Conservation (phyloP, 2,113 vertebrate genomes). For the Pituophis catenifer region DNA sequence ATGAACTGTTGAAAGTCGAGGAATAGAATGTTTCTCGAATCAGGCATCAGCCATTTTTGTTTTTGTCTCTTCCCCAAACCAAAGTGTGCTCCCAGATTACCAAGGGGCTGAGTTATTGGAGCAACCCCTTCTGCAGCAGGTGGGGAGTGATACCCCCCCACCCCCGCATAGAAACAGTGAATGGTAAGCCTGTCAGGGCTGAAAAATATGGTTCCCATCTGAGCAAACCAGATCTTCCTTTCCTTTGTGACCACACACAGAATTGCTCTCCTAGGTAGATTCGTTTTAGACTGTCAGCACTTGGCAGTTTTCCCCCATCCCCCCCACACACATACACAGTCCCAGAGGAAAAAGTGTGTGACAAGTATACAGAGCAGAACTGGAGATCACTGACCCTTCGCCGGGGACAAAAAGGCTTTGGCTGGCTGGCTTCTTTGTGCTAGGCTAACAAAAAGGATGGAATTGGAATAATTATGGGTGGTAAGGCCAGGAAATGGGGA, state of each 20-base stretch:
- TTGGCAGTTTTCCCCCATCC: background rate
- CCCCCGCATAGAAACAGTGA: background rate
- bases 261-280: constrained; percentile 1
- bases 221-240: background rate
- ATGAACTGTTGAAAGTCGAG: background rate
- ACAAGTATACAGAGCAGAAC: constrained; percentile 18
- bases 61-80: background rate
- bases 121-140: background rate
- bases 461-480: background rate
- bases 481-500: background rate
- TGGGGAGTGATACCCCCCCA: background rate
- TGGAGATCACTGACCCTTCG: background rate
- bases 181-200: background rate
- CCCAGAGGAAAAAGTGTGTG: background rate
- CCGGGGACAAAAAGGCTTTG: constrained; percentile 6
- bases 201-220: background rate
- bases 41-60: background rate
- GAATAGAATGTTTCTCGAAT: background rate
- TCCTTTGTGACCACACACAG: background rate
- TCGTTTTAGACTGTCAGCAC: constrained; percentile 23
- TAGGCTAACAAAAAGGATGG: constrained; percentile 13
- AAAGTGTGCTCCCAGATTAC: background rate
- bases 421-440: constrained; percentile 12
- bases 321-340: background rate
- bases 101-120: background rate